Conservation (phyloP, 1,140 invertebrate genomes). For the Helicoverpa armigera region DNA sequence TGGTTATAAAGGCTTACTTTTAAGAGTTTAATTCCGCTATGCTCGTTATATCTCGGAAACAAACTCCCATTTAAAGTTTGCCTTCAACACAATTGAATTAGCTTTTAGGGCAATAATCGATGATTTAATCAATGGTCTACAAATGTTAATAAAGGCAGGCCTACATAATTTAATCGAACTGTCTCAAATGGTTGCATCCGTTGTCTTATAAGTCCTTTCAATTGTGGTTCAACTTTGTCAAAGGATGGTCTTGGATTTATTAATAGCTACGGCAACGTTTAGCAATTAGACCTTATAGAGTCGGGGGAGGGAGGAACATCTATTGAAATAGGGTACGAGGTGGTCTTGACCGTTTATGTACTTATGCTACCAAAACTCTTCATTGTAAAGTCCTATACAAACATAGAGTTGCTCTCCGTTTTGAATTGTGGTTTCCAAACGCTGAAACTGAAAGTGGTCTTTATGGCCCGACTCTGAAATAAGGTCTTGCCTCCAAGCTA, state of each 20-base stretch:
- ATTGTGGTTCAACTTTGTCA: slow-evolving; percentile 56
- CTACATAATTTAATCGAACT: slow-evolving; percentile 73
- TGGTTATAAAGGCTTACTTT: slow-evolving; percentile 23
- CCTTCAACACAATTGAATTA: background rate
- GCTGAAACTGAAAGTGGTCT: slow-evolving; percentile 17
- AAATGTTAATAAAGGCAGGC: slow-evolving; percentile 46
- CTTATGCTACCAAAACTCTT: slow-evolving; percentile 25
- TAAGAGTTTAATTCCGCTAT: slow-evolving; percentile 18
- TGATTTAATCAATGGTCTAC: slow-evolving; percentile 20
- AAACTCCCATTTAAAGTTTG: slow-evolving; percentile 13
- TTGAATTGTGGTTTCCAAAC: slow-evolving; percentile 21
- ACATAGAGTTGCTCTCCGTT: slow-evolving; percentile 15
- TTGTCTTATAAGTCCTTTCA: slow-evolving; percentile 57
- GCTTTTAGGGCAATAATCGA: slow-evolving; percentile 1
- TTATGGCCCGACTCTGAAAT: background rate
- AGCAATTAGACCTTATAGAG: slow-evolving; percentile 41
- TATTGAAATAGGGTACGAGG: slow-evolving; percentile 26
- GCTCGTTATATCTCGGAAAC: slow-evolving; percentile 7
- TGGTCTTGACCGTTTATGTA: slow-evolving; percentile 14
- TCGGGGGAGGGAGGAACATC: slow-evolving; percentile 18
- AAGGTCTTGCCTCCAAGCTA: background rate
- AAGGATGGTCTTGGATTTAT: slow-evolving; percentile 50
- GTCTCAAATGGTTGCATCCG: slow-evolving; percentile 82
- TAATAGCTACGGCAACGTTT: slow-evolving; percentile 39
- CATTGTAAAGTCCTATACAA: slow-evolving; percentile 42